A percentile compares a stretch with the other conserved stretches of the same genome.
phyloP scores from a whole-genome alignment of 2,888 invertebrate species.

The Chrysodeixis includens region DNA sequence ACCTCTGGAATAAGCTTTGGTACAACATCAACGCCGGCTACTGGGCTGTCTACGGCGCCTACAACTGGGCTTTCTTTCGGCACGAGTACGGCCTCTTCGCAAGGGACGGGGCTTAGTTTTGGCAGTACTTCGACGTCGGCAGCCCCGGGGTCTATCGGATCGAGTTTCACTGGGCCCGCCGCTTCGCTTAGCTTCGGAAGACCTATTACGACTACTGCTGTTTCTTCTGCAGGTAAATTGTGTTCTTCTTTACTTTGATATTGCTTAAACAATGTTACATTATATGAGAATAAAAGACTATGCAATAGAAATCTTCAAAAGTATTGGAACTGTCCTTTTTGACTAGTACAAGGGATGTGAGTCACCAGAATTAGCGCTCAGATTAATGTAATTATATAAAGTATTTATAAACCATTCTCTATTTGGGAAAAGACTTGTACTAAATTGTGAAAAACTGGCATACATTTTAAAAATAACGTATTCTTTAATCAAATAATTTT shows the following conservation, averaged over 20 bases:
- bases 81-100: conserved; percentile 61
- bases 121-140: conserved; percentile 22
- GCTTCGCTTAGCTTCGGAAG: conserved; percentile 56
- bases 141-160: conserved; percentile 26
- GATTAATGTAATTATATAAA: too few species aligned
- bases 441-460: conserved; percentile 7
- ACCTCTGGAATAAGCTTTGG: conserved; percentile 49
- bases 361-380: too few species aligned
- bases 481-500: not conserved
- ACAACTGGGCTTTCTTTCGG: conserved; percentile 53
- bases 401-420: too few species aligned
- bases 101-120: conserved; percentile 34
- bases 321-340: too few species aligned
- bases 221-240: conserved; percentile 46
- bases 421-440: too few species aligned
- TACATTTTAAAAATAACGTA: not conserved
- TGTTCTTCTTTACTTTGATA: not conserved
- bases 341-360: too few species aligned
- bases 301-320: too few species aligned
- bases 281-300: too few species aligned
- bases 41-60: conserved; percentile 15
- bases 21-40: conserved; percentile 21
- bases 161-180: conserved; percentile 19
- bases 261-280: too few species aligned
- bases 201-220: conserved; percentile 36